Conservation (phyloP, 2,113 vertebrate species). For the Psophia crepitans region DNA sequence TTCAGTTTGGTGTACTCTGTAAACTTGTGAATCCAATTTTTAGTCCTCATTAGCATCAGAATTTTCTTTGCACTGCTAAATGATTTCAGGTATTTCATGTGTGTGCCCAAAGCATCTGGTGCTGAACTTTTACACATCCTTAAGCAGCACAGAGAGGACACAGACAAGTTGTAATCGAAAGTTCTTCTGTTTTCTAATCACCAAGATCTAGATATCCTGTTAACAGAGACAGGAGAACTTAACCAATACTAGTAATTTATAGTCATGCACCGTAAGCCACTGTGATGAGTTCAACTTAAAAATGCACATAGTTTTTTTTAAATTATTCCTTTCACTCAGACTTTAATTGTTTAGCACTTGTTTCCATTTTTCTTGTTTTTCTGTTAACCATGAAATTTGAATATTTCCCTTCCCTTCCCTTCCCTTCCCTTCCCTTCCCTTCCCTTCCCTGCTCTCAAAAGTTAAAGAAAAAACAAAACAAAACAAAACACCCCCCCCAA, state of each 20-base stretch:
- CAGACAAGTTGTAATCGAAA: neutral
- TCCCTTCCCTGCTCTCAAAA: too few species aligned
- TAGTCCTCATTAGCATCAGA: conserved; percentile 73
- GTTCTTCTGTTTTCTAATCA: neutral
- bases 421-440: neutral
- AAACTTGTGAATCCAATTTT: conserved; percentile 76
- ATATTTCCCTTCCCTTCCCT: neutral
- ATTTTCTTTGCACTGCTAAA: conserved; percentile 71
- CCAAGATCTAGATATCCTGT: neutral
- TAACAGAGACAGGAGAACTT: neutral
- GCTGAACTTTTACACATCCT: conserved; percentile 57
- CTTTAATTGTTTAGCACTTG: neutral
- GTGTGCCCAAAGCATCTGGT: conserved; percentile 5
- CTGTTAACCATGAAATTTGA: neutral
- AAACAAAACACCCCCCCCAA: neutral
- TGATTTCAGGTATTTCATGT: conserved; percentile 39
- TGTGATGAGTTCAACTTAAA: neutral
- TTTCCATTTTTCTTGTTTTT: neutral
- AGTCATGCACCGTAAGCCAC: neutral
- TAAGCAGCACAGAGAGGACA: neutral
- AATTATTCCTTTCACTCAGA: neutral
- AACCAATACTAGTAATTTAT: neutral
- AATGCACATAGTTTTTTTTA: neutral
- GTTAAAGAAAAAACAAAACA: neutral
- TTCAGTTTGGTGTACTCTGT: conserved; percentile 77